These are phyloP conservation scores for Natator depressus DNA, from an alignment of 2,113 vertebrate genomes.

Conservation along the genomic window DNA sequence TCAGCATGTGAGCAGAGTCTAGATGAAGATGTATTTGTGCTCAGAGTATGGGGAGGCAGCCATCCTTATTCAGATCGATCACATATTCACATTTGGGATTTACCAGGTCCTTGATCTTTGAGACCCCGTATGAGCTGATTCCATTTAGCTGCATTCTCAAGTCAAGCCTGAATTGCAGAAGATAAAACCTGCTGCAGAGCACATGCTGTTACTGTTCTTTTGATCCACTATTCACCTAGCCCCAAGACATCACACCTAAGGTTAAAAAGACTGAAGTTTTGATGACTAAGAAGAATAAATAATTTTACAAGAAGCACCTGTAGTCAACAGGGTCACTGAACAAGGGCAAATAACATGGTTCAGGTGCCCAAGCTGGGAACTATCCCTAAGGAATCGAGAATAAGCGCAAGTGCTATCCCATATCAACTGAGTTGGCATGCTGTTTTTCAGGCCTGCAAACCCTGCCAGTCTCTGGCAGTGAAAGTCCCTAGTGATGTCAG, in stretches of 20 bases:
- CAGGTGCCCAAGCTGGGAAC: not conserved
- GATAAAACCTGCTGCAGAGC: slow-evolving; percentile 7
- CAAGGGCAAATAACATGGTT: slow-evolving; percentile 5
- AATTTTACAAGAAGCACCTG: slow-evolving; percentile 10
- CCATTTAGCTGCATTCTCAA: slow-evolving; percentile 33
- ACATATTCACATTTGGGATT: slow-evolving; percentile 32
- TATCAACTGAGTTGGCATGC: slow-evolving; percentile 22
- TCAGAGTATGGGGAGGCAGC: not conserved
- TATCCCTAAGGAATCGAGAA: not conserved
- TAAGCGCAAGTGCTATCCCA: not conserved
- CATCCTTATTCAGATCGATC: not conserved
- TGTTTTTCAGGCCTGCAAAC: slow-evolving; percentile 36
- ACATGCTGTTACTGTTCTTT: not conserved
- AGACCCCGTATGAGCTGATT: slow-evolving; percentile 32
- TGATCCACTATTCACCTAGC: slow-evolving; percentile 22
- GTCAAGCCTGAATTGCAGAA: slow-evolving; percentile 25
- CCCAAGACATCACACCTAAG: slow-evolving; percentile 44
- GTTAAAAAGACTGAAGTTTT: slow-evolving; percentile 22
- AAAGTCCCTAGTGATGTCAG: not conserved
- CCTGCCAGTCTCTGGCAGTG: slow-evolving; percentile 11
- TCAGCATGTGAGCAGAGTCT: slow-evolving; percentile 32
- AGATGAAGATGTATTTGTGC: slow-evolving; percentile 36
- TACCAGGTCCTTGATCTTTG: slow-evolving; percentile 35
- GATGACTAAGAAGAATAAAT: slow-evolving; percentile 52
- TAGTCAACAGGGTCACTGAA: slow-evolving; percentile 27